phyloP scores from a whole-genome alignment of 2,888 invertebrate species.

The Zeuzera pyrina region DNA sequence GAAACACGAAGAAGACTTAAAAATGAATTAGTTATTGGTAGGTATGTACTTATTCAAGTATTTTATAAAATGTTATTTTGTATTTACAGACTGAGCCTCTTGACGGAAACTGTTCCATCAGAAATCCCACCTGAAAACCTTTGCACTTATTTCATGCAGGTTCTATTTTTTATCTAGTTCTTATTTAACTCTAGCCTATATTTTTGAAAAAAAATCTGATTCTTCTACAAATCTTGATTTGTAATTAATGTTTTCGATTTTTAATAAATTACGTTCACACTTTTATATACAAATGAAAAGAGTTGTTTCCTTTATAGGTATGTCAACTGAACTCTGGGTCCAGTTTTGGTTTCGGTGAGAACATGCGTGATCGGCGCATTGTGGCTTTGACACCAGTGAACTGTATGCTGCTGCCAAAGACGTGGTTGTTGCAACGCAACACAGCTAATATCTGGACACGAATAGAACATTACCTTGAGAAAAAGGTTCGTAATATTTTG shows the following conservation, averaged over 20 bases:
- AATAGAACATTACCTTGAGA: conserved; percentile 73
- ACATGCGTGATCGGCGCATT: conserved; percentile 77
- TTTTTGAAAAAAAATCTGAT: no score
- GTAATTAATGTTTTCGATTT: no score
- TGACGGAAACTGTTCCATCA: no score
- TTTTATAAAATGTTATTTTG: no score
- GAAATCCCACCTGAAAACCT: conserved; percentile 22
- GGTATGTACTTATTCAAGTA: no score
- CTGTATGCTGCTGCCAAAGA: conserved; percentile 79
- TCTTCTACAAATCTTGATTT: no score
- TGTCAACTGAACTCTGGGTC: conserved; percentile 73
- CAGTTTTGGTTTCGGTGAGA: conserved; percentile 81
- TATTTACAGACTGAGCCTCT: no score
- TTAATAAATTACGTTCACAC: no score
- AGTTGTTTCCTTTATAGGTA: conserved; percentile 56
- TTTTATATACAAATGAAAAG: no score
- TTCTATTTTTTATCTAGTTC: conserved; percentile 12
- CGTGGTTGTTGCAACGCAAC: conserved; percentile 78
- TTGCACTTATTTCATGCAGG: conserved; percentile 60
- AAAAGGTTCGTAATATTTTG: conserved; percentile 37
- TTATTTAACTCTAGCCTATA: not conserved
- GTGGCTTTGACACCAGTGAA: conserved; percentile 76
- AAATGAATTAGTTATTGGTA: no score
- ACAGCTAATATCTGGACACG: conserved; percentile 77
- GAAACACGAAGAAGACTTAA: no score